A percentile compares a stretch with the other conserved stretches of the same genome.
These are phyloP conservation scores for Halcyon leucocephala DNA, from an alignment of 2,797 vertebrate genomes.

Conservation along the genomic window DNA sequence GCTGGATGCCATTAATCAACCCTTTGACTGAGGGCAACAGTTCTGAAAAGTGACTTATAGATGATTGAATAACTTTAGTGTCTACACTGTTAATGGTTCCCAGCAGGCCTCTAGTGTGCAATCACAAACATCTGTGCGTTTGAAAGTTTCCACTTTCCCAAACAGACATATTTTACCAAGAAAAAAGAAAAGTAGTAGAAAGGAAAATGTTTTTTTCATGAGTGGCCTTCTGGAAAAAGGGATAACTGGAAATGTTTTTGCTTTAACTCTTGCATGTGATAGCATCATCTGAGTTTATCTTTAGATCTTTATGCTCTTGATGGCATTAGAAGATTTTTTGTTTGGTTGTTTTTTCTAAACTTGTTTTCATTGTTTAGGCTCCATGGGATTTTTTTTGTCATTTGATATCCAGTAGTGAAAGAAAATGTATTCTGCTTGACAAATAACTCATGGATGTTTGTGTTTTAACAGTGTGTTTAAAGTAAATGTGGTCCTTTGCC, in stretches of 20 bases:
- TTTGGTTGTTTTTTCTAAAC: not conserved
- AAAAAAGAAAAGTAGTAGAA: not conserved
- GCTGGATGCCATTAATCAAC: conserved; percentile 41
- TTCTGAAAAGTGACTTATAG: conserved; percentile 40
- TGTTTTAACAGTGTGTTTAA: not conserved
- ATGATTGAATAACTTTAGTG: conserved; percentile 30
- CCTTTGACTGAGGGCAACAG: not conserved
- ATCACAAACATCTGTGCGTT: conserved; percentile 41
- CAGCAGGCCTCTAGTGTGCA: conserved; percentile 30
- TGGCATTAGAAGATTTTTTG: not conserved
- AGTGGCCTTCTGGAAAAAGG: not conserved
- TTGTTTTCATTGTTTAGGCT: not conserved
- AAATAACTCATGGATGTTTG: not conserved
- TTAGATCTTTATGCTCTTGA: not conserved
- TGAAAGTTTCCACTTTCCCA: conserved; percentile 9
- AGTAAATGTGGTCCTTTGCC: not conserved
- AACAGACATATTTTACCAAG: not conserved
- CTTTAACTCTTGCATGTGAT: not conserved
- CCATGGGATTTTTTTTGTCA: not conserved
- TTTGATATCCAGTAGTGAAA: not conserved
- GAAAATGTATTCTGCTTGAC: not conserved
- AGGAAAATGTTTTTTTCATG: not conserved
- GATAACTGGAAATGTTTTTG: not conserved
- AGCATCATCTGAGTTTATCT: not conserved
- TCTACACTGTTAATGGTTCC: conserved; percentile 14